Evolutionary conservation across 2,113 vertebrate species (phyloP).

Genomic region (Leucosticte australis): DNA sequence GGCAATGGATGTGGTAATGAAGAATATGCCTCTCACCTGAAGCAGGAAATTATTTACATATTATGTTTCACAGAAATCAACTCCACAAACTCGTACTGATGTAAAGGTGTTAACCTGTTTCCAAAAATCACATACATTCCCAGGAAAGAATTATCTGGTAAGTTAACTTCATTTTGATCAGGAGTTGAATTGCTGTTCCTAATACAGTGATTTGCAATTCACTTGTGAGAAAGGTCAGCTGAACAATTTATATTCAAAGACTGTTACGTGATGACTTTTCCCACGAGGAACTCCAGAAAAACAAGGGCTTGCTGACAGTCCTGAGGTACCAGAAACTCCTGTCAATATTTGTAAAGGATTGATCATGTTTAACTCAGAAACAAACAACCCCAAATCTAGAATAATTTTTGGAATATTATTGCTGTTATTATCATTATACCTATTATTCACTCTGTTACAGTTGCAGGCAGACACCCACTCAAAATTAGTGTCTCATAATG

Average conservation of each 20-base stretch:
- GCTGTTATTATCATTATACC: background rate
- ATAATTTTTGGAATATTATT: background rate
- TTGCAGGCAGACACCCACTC: background rate
- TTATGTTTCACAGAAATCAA: background rate
- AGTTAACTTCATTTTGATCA: background rate
- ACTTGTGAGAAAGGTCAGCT: background rate
- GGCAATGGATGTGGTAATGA: background rate
- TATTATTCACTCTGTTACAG: background rate
- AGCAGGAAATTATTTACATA: background rate
- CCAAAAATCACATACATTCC: background rate
- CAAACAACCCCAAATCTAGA: background rate
- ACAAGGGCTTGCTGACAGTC: background rate
- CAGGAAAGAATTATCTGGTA: background rate
- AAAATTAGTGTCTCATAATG: background rate
- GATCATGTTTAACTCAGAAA: background rate
- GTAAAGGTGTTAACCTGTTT: background rate
- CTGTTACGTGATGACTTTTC: background rate
- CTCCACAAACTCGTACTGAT: background rate
- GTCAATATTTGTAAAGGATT: background rate
- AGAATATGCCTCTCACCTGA: background rate
- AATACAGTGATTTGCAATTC: background rate
- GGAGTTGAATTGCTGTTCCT: background rate
- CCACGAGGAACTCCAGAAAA: background rate
- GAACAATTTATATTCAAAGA: conserved; percentile 13
- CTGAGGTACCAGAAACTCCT: background rate